Percentiles rank a stretch among this genome's conserved stretches.
Conservation (phyloP, 92 coral and sea anemone genomes). For the Phenganax marumi region DNA sequence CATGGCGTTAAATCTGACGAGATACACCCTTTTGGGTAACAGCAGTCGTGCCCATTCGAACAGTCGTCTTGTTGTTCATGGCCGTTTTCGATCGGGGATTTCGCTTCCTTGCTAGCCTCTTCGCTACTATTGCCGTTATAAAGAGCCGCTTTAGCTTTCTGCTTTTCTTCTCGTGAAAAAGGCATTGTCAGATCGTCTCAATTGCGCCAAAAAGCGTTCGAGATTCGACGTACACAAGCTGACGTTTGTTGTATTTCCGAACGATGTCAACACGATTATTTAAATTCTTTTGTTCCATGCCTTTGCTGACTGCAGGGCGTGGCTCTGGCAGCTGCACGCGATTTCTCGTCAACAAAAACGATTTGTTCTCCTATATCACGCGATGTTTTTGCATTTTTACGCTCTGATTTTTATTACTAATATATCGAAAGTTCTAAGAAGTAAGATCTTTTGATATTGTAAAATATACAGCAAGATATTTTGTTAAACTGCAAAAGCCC, state of each 20-base stretch:
- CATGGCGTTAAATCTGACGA: constrained; percentile 68
- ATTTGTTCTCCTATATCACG: neutral
- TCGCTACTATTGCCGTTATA: constrained; percentile 78
- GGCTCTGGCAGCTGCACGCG: constrained; percentile 29
- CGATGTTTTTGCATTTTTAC: neutral
- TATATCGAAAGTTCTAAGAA: neutral
- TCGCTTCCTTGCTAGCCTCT: constrained; percentile 51
- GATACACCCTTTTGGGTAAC: constrained; percentile 96
- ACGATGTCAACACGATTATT: constrained; percentile 11
- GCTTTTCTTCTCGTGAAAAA: constrained; percentile 77
- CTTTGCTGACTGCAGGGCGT: constrained; percentile 23
- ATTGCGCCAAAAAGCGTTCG: constrained; percentile 22
- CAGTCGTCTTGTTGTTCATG: constrained; percentile 22
- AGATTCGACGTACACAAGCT: neutral
- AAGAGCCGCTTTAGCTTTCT: constrained; percentile 78
- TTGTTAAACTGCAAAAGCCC: neutral
- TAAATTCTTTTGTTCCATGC: constrained; percentile 28
- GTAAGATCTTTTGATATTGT: neutral
- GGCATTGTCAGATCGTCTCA: constrained; percentile 64
- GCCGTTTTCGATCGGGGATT: constrained; percentile 63
- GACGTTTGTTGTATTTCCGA: constrained; percentile 9
- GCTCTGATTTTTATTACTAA: neutral
- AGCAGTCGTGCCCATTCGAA: constrained; percentile 56
- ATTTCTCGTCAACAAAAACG: neutral
- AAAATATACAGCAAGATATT: neutral